phyloP scores from a whole-genome alignment of 2,113 vertebrate genomes.

The Danio rerio region GRCz12tu NC_133200.1:16951001-16951500 shows the following conservation, averaged over 20 bases:
- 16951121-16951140: background rate
- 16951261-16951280: background rate
- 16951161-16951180: conserved; percentile 23
- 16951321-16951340: background rate
- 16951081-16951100: background rate
- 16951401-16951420: background rate
- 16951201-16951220: conserved; percentile 20
- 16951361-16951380: background rate
- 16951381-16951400: background rate
- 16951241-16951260: background rate
- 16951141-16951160: background rate
- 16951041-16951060: background rate
- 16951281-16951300: background rate
- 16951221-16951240: background rate
- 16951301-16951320: conserved; percentile 6
- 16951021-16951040: background rate
- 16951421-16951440: background rate
- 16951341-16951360: background rate
- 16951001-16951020: background rate
- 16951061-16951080: background rate
- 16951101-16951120: background rate
- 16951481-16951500: too few relatives aligned
- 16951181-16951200: conserved; percentile 25
- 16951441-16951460: background rate
- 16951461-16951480: background rate